These are phyloP conservation scores for Mimumesa dahlbomi DNA, from an alignment of 2,888 invertebrate species.

Conservation along the genomic window DNA sequence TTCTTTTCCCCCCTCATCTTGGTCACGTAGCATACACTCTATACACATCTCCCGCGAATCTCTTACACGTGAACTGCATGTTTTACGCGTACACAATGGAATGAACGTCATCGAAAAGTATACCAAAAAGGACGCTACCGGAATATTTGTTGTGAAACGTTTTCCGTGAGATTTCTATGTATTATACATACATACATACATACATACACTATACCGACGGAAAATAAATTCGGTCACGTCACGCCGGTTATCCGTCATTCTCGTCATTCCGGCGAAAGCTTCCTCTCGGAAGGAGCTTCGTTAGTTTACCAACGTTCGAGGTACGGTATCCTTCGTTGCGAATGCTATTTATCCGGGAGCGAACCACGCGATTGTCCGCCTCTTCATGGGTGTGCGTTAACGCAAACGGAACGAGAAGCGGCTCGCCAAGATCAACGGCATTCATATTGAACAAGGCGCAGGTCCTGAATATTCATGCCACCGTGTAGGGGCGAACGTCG, in stretches of 20 bases:
- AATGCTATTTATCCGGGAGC: constrained; percentile 61
- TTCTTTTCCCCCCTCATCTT: constrained; percentile 2
- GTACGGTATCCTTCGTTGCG: constrained; percentile 50
- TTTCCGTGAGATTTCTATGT: constrained; percentile 23
- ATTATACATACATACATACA: too few species aligned
- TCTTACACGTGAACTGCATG: constrained; percentile 45
- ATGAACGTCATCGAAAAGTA: constrained; percentile 28
- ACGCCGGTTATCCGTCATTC: constrained; percentile 13
- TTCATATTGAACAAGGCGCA: constrained; percentile 77
- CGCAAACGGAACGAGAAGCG: constrained; percentile 69
- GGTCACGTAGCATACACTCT: constrained; percentile 47
- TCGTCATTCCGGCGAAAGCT: constrained; percentile 4
- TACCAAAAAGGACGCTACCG: constrained; percentile 12
- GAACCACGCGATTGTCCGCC: constrained; percentile 48
- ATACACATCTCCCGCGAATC: constrained; percentile 31
- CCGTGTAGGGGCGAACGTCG: constrained; percentile 65
- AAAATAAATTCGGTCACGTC: too few species aligned
- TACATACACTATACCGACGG: too few species aligned
- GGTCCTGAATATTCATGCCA: constrained; percentile 77
- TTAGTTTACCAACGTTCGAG: constrained; percentile 26
- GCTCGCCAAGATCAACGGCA: constrained; percentile 76
- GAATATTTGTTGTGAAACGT: constrained; percentile 25
- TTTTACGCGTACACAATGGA: constrained; percentile 26
- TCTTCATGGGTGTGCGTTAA: constrained; percentile 62
- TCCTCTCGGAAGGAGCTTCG: constrained; percentile 23